Evolutionary conservation across 2,797 vertebrate species (phyloP).

Genomic region (Hemitrygon akajei): DNA sequence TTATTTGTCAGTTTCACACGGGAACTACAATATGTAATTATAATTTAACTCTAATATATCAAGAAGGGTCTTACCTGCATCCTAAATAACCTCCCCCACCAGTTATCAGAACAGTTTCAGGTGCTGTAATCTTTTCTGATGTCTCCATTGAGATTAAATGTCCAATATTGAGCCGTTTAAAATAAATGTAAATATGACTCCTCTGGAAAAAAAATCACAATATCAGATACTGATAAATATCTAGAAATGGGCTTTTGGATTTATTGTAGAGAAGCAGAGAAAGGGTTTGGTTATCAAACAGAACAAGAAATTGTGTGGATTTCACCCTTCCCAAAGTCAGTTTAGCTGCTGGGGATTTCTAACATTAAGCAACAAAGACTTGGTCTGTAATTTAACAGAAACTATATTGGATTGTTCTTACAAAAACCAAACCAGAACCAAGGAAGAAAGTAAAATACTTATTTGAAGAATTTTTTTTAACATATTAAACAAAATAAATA

Average conservation of each 20-base stretch:
- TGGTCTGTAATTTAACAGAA: no score
- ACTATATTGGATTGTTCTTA: no score
- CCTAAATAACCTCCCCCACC: conserved; percentile 91
- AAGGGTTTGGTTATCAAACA: no score
- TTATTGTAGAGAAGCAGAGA: no score
- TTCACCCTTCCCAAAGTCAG: no score
- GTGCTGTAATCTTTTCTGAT: neutral
- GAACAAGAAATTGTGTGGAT: no score
- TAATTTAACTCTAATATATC: neutral
- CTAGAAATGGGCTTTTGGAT: neutral
- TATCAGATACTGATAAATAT: neutral
- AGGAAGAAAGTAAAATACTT: no score
- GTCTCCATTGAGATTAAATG: neutral
- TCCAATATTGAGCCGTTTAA: neutral
- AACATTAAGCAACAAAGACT: no score
- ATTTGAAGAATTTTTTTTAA: no score
- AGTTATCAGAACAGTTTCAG: conserved; percentile 68
- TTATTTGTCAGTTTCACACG: neutral
- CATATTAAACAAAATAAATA: no score
- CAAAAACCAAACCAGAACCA: no score
- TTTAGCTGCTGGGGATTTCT: no score
- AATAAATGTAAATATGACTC: neutral
- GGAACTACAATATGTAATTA: neutral
- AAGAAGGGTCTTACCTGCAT: conserved; percentile 63
- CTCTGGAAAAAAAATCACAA: neutral